A percentile compares a stretch with the other conserved stretches of the same genome.
Conservation (phyloP, 2,113 vertebrate species). For the Labeo rohita region DNA sequence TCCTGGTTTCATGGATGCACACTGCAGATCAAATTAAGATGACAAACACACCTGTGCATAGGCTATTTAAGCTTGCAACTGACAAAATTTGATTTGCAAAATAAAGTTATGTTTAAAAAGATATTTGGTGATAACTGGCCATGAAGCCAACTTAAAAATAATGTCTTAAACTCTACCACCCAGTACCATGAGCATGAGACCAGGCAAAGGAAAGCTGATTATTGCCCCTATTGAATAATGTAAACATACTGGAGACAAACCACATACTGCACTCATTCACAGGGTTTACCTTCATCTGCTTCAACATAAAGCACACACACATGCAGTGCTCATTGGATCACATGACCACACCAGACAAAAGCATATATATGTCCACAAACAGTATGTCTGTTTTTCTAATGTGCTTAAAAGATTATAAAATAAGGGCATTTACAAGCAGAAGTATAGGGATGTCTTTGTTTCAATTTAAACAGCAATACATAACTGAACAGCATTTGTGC, state of each 20-base stretch:
- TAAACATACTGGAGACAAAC: not conserved
- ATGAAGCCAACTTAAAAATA: not conserved
- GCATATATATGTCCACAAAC: not conserved
- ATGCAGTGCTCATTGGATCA: not conserved
- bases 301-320: not conserved
- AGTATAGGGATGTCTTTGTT: constrained; percentile 5
- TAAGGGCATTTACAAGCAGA: not conserved
- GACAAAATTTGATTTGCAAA: not conserved
- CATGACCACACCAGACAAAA: not conserved
- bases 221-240: not conserved
- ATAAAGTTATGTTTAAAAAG: not conserved
- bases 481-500: not conserved
- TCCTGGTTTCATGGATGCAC: not conserved
- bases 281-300: not conserved
- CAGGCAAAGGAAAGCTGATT: not conserved
- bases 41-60: not conserved
- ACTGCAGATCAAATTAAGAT: not conserved
- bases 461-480: not conserved
- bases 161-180: not conserved
- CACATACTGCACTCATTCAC: not conserved
- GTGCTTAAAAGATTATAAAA: constrained; percentile 9
- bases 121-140: not conserved
- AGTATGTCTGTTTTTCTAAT: not conserved
- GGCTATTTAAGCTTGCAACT: not conserved
- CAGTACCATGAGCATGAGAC: not conserved